Evolutionary conservation across 2,113 vertebrate species (phyloP).

Genomic region (Polypterus senegalus): DNA sequence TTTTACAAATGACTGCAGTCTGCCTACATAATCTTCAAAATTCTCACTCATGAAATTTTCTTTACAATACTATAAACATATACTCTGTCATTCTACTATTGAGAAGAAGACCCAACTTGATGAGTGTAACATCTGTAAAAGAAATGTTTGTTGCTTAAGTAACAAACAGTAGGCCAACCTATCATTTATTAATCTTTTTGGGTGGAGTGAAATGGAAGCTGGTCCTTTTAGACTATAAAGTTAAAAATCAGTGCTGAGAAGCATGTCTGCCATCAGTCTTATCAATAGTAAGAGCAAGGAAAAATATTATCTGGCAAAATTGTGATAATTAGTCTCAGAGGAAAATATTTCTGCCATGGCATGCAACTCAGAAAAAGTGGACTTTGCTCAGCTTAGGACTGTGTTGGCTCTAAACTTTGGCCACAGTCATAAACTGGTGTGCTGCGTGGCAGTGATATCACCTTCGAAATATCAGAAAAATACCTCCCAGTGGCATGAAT

Average conservation of each 20-base stretch:
- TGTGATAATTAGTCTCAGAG: constrained; percentile 1
- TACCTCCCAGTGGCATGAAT: not conserved
- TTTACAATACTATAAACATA: too few species aligned
- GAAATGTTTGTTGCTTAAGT: too few species aligned
- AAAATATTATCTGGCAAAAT: not conserved
- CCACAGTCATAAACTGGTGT: constrained; percentile 9
- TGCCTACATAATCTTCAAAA: too few species aligned
- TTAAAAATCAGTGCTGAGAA: not conserved
- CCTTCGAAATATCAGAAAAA: constrained; percentile 1
- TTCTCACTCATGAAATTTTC: too few species aligned
- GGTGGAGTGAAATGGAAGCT: not conserved
- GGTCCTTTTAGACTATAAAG: not conserved
- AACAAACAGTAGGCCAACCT: too few species aligned
- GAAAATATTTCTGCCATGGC: not conserved
- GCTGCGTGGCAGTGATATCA: constrained; percentile 9
- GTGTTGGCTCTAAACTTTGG: constrained; percentile 13
- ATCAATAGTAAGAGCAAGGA: not conserved
- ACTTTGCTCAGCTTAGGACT: constrained; percentile 5
- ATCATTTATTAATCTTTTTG: not conserved
- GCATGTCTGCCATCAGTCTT: not conserved
- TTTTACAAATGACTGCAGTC: too few species aligned
- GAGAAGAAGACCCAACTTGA: too few species aligned
- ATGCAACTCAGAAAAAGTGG: constrained; percentile 3
- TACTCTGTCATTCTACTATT: too few species aligned
- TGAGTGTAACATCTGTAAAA: too few species aligned